Evolutionary conservation across 2,888 invertebrate species (phyloP).

Genomic region (Eudasyphora cyanicolor): DNA sequence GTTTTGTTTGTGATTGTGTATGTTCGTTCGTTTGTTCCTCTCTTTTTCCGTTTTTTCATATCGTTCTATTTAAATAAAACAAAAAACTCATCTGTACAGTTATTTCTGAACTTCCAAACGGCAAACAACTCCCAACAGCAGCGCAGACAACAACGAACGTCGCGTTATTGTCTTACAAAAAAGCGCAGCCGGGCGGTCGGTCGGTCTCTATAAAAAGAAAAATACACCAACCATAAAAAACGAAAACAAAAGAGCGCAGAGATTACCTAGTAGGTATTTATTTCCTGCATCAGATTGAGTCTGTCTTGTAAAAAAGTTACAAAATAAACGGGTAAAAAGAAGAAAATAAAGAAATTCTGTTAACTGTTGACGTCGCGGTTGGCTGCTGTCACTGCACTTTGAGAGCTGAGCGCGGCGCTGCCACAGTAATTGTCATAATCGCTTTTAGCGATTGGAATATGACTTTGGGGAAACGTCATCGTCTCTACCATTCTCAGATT

Average conservation of each 20-base stretch:
- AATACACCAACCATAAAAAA: background rate
- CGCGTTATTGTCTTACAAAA: background rate
- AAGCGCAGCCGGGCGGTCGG: background rate
- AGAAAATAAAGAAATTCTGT: background rate
- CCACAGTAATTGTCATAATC: slow-evolving; percentile 1
- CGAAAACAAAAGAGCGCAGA: background rate
- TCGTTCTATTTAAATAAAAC: slow-evolving; percentile 60
- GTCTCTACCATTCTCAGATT: too few relatives aligned
- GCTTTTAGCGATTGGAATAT: slow-evolving; percentile 20
- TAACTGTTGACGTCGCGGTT: background rate
- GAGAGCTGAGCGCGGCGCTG: too few relatives aligned
- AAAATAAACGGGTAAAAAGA: background rate
- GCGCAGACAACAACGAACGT: background rate
- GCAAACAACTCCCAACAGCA: slow-evolving; percentile 8
- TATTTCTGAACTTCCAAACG: slow-evolving; percentile 58
- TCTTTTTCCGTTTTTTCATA: slow-evolving; percentile 44
- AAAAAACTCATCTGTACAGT: slow-evolving; percentile 54
- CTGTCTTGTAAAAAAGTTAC: too few relatives aligned
- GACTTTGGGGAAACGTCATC: background rate
- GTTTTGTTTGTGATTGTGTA: background rate
- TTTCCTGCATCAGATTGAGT: background rate
- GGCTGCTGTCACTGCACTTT: slow-evolving; percentile 3
- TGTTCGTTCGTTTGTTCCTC: slow-evolving; percentile 36
- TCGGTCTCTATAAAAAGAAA: slow-evolving; percentile 15
- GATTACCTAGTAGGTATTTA: background rate